Evolutionary conservation across 1,140 invertebrate genomes (phyloP), one percentile per base, ranked within the genome.

Genomic region (Holcopasites calliopsidis): DNA sequence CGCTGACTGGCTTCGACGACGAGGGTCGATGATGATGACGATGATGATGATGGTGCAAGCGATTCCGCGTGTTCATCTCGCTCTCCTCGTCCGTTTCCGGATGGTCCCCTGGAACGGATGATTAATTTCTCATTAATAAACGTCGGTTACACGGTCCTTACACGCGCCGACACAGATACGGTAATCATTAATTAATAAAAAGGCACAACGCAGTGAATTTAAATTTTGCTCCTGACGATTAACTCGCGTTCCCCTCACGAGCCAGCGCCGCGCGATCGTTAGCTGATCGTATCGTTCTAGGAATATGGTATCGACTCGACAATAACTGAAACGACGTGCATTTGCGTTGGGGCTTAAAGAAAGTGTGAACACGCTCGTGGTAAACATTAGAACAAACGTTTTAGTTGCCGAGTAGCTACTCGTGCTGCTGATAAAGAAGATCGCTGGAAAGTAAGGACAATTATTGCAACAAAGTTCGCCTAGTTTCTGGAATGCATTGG

Each of bases 81-180:
- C 92, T 93, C 72, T 95, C 94, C 44, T 93, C 93, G 82, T 94
- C 94, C 44, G 90, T 91, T 85, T 88, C 90, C 78, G 77, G 90
- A 88, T 89, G 89, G 70, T 90, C 88, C 42, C 87, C 90, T 91
- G 83, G 16, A 47, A 77, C 44, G 33, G 13, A 82, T 73, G 76
- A 73, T 69, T 75, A 74, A 77, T 80, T 71, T 10, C n/a, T n/a
- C n/a, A n/a, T n/a, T n/a, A n/a, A 66, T 75, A 52, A 75, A 31
- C 23, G 23, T 11, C 60, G 42, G 33, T 61, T 60, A 42, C 49
- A 33, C 23, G 21, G 11, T 5, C 21, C 31, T 16, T 23, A 38
- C n/a, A 13, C n/a, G 31, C 5, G 5, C 28, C n/a, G 35, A 38
- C 11, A 6, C 23, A 16, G 21, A 18, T 28, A 10, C 47, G 23